Evolutionary conservation across 2,113 vertebrate genomes (phyloP).

Genomic region (Mungos mungo): DNA sequence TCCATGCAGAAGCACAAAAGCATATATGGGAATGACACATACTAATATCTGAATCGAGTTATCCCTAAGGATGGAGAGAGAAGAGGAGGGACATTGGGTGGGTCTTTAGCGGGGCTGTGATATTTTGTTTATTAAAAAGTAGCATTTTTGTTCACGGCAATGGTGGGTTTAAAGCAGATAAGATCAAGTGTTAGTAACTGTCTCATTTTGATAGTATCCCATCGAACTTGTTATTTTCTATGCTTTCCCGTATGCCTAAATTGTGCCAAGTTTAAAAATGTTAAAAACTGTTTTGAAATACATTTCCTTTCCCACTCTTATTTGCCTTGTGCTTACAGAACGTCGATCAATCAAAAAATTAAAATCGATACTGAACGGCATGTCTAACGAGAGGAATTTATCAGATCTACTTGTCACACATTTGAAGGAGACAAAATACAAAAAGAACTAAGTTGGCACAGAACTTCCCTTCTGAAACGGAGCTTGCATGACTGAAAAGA

Average conservation of each 20-base stretch:
- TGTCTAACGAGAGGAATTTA: background rate
- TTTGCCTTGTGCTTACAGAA: background rate
- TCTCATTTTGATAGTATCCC: background rate
- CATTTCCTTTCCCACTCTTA: background rate
- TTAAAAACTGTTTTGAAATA: background rate
- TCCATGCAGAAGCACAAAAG: background rate
- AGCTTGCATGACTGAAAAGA: background rate
- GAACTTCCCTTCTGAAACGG: background rate
- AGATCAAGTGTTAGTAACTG: background rate
- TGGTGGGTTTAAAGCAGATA: background rate
- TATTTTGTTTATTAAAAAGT: background rate
- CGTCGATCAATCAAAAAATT: background rate
- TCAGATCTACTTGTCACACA: background rate
- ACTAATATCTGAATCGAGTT: background rate
- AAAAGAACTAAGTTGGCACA: background rate
- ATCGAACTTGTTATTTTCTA: background rate
- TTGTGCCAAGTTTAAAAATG: background rate
- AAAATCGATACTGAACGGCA: background rate
- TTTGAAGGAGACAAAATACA: background rate
- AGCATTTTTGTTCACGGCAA: background rate
- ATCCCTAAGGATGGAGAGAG: background rate
- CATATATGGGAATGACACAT: background rate
- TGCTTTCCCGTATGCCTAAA: background rate
- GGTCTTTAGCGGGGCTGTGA: background rate
- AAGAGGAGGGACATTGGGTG: background rate